phyloP scores from a whole-genome alignment of 2,888 invertebrate species.

The Apamea sordens region DNA sequence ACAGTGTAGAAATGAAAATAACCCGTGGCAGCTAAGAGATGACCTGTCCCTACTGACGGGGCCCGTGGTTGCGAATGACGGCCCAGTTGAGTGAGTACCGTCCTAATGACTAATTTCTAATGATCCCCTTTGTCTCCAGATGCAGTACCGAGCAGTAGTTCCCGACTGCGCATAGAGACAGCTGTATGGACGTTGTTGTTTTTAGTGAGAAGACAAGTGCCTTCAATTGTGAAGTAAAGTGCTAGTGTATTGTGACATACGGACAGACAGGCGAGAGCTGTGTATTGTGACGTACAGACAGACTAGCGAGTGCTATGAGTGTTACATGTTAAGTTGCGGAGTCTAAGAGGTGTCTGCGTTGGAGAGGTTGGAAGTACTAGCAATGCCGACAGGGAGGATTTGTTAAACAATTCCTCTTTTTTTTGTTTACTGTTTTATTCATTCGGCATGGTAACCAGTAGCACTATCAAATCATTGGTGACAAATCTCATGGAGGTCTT shows the following conservation, averaged over 20 bases:
- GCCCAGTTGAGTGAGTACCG: background rate
- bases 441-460: background rate
- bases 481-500: background rate
- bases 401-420: constrained; percentile 16
- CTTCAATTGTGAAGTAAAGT: constrained; percentile 75
- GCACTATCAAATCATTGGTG: background rate
- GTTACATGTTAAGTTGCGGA: constrained; percentile 26
- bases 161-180: constrained; percentile 72
- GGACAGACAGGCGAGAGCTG: constrained; percentile 45
- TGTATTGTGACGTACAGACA: constrained; percentile 39
- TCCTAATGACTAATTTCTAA: background rate
- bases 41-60: background rate
- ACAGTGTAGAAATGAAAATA: too few relatives aligned
- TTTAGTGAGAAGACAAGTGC: constrained; percentile 81
- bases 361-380: constrained; percentile 15
- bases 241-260: constrained; percentile 47
- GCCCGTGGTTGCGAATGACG: background rate
- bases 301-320: constrained; percentile 54
- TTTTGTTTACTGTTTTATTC: background rate
- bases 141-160: constrained; percentile 79
- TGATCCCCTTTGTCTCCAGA: constrained; percentile 72
- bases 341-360: constrained; percentile 40
- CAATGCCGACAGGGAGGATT: constrained; percentile 13
- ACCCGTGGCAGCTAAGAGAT: background rate
- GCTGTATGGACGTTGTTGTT: constrained; percentile 79